Evolutionary conservation across 2,888 invertebrate genomes (phyloP).

Genomic region (Amaurobius ferox): DNA sequence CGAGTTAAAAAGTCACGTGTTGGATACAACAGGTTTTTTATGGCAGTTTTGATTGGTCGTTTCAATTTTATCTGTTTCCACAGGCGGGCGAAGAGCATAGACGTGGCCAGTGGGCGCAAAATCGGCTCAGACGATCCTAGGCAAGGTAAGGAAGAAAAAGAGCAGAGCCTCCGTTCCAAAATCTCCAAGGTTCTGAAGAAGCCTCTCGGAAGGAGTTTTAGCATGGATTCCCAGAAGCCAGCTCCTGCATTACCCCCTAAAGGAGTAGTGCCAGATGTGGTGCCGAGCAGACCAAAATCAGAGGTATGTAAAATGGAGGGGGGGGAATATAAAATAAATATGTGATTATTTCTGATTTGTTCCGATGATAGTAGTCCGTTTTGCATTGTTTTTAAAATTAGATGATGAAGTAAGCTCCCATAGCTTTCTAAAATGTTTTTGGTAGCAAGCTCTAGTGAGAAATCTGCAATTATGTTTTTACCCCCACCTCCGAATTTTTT

Average conservation of each 20-base stretch:
- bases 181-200: slow-evolving; percentile 74
- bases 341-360: no score
- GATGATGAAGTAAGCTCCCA: no score
- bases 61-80: slow-evolving; percentile 80
- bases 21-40: no score
- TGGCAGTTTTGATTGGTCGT: no score
- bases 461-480: no score
- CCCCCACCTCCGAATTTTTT: no score
- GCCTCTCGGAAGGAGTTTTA: slow-evolving; percentile 73
- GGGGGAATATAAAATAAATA: no score
- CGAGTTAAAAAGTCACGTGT: no score
- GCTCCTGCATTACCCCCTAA: slow-evolving; percentile 54
- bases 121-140: slow-evolving; percentile 41
- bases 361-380: no score
- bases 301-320: slow-evolving; percentile 45
- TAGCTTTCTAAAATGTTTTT: no score
- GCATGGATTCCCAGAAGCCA: slow-evolving; percentile 54
- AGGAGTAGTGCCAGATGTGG: slow-evolving; percentile 52
- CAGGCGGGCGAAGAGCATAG: slow-evolving; percentile 89
- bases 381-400: no score
- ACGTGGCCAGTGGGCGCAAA: slow-evolving; percentile 80
- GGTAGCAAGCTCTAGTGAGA: no score
- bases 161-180: slow-evolving; percentile 74
- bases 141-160: slow-evolving; percentile 72
- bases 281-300: slow-evolving; percentile 60